Percentiles rank a stretch among this genome's conserved stretches.
Conservation (phyloP, 2,113 vertebrate species). For the Onychostoma macrolepis region DNA sequence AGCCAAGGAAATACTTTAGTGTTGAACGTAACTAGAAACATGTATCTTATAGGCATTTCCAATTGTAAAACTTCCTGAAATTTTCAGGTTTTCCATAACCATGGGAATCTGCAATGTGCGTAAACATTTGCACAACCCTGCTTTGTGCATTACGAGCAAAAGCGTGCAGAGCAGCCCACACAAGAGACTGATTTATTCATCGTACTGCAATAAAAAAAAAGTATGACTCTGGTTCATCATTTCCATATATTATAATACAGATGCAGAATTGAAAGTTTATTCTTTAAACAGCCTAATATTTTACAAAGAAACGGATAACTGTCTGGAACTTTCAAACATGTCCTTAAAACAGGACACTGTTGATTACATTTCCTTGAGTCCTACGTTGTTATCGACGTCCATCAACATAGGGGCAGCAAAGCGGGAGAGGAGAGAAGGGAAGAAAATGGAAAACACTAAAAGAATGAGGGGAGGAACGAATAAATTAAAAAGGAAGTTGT, state of each 20-base stretch:
- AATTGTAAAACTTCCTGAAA: background rate
- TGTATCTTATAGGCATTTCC: background rate
- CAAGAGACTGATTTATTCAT: slow-evolving; percentile 72
- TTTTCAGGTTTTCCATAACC: background rate
- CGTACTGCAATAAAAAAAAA: slow-evolving; percentile 77
- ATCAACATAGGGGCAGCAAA: slow-evolving; percentile 71
- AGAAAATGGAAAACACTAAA: slow-evolving; percentile 58
- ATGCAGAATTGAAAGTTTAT: slow-evolving; percentile 84
- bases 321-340: slow-evolving; percentile 79
- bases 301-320: slow-evolving; percentile 84
- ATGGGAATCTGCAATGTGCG: background rate
- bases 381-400: slow-evolving; percentile 65
- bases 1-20: background rate
- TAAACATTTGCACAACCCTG: background rate
- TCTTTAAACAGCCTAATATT: slow-evolving; percentile 85
- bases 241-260: slow-evolving; percentile 85
- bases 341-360: slow-evolving; percentile 85
- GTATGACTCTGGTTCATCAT: slow-evolving; percentile 75
- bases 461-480: slow-evolving; percentile 63
- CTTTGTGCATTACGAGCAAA: slow-evolving; percentile 50
- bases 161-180: slow-evolving; percentile 68
- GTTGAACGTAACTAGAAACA: background rate
- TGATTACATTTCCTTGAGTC: slow-evolving; percentile 74
- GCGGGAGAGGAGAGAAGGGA: slow-evolving; percentile 39
- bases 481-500: slow-evolving; percentile 74